Percentiles rank a stretch among this genome's conserved stretches.
phyloP scores from a whole-genome alignment of 1,140 invertebrate species.

The Hycleus phaleratus region DNA sequence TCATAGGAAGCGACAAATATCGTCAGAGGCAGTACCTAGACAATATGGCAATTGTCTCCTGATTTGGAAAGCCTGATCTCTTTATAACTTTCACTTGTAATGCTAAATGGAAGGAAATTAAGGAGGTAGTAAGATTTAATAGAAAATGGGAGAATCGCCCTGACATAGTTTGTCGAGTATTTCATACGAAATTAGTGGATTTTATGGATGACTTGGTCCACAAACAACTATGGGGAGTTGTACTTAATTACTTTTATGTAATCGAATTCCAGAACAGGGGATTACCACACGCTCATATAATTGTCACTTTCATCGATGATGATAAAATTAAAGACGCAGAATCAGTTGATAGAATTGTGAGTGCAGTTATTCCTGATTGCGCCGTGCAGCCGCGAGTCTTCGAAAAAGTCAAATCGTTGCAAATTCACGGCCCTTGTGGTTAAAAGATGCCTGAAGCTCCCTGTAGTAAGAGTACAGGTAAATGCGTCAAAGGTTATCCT shows the following conservation, averaged over 20 bases:
- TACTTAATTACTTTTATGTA: background rate
- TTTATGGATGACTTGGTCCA: too few species aligned
- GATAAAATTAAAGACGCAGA: background rate
- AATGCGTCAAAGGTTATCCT: too few species aligned
- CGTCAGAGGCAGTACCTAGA: background rate
- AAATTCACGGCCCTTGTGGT: background rate
- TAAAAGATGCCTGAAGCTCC: background rate
- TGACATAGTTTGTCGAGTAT: background rate
- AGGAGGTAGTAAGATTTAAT: background rate
- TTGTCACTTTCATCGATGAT: background rate
- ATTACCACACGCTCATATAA: background rate
- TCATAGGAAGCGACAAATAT: too few species aligned
- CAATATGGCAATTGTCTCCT: background rate
- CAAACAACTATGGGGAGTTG: background rate
- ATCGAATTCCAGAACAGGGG: conserved; percentile 1
- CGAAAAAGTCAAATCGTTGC: background rate
- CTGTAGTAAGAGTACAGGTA: background rate
- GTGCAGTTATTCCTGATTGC: background rate
- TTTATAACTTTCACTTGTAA: background rate
- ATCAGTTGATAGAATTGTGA: background rate
- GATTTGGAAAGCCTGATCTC: background rate
- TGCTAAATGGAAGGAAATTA: background rate
- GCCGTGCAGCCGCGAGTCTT: background rate
- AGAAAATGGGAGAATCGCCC: background rate
- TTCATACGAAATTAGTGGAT: too few species aligned